These are phyloP conservation scores for Dolichallabes microphthalmus DNA, from an alignment of 2,113 vertebrate genomes.

Conservation along the genomic window DNA sequence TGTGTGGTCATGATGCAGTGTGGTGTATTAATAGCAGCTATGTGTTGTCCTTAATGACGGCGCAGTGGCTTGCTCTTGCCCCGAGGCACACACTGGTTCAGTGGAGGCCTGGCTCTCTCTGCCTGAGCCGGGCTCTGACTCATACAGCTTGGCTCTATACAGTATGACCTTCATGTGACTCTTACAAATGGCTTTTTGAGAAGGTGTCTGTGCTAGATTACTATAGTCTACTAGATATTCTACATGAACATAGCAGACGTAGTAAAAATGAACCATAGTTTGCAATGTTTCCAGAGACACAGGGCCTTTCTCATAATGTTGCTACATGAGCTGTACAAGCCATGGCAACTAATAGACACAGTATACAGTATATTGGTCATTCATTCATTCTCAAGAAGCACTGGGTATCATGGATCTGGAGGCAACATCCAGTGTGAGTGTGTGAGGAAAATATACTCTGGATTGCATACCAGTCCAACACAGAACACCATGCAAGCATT, in stretches of 20 bases:
- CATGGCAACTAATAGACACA: not conserved
- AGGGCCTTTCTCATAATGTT: not conserved
- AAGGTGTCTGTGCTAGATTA: constrained; percentile 44
- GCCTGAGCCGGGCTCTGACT: constrained; percentile 49
- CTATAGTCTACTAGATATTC: constrained; percentile 38
- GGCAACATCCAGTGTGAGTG: not conserved
- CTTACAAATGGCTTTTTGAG: constrained; percentile 52
- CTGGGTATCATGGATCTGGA: not conserved
- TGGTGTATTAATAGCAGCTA: constrained; percentile 55
- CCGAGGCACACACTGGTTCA: constrained; percentile 50
- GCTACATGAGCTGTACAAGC: not conserved
- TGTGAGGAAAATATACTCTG: not conserved
- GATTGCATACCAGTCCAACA: not conserved
- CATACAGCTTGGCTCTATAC: constrained; percentile 45
- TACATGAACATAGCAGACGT: not conserved
- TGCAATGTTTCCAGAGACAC: not conserved
- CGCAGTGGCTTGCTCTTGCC: constrained; percentile 49
- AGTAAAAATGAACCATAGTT: not conserved
- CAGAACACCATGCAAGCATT: not conserved
- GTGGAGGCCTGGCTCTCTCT: constrained; percentile 43
- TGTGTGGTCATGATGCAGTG: constrained; percentile 35
- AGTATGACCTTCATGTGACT: constrained; percentile 60
- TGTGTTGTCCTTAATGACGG: constrained; percentile 58
- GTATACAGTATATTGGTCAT: not conserved
- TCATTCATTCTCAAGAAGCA: not conserved